A percentile compares a stretch with the other conserved stretches of the same genome.
phyloP scores from a whole-genome alignment of 2,113 vertebrate species.

The Phycodurus eques region DNA sequence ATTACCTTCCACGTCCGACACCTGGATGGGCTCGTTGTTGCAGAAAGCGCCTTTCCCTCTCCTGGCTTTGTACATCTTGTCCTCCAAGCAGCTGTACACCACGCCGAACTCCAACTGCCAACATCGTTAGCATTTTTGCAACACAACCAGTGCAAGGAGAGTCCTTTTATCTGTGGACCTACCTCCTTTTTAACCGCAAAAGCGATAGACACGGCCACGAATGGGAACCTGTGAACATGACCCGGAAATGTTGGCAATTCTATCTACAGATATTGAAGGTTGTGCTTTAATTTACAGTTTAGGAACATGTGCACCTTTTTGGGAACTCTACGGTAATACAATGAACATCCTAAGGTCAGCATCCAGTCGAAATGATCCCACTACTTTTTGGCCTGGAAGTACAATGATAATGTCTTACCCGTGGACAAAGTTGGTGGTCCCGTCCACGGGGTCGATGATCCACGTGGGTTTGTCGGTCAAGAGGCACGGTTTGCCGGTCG shows the following conservation, averaged over 20 bases:
- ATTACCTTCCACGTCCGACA: slow-evolving; percentile 84
- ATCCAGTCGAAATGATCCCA: not conserved
- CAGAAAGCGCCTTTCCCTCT: slow-evolving; percentile 88
- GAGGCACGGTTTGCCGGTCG: slow-evolving; percentile 79
- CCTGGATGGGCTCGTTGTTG: slow-evolving; percentile 80
- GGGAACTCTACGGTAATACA: too few species aligned
- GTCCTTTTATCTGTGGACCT: not conserved
- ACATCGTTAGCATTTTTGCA: not conserved
- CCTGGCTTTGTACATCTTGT: slow-evolving; percentile 93
- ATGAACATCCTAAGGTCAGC: too few species aligned
- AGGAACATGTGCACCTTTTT: too few species aligned
- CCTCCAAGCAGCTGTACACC: slow-evolving; percentile 92
- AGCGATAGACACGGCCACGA: slow-evolving; percentile 93
- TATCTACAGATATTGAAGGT: too few species aligned
- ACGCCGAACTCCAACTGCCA: slow-evolving; percentile 90
- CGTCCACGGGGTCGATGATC: slow-evolving; percentile 95
- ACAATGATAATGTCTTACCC: slow-evolving; percentile 66
- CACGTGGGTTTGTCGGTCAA: slow-evolving; percentile 89
- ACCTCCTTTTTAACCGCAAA: slow-evolving; percentile 93
- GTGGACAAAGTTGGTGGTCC: slow-evolving; percentile 96
- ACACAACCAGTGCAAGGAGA: too few species aligned
- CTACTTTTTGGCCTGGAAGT: not conserved
- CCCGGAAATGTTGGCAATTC: not conserved
- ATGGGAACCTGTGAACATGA: slow-evolving; percentile 79
- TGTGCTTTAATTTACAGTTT: too few species aligned